Evolutionary conservation across 2,888 invertebrate species (phyloP).

Genomic region (Heliconius ethilla): DNA sequence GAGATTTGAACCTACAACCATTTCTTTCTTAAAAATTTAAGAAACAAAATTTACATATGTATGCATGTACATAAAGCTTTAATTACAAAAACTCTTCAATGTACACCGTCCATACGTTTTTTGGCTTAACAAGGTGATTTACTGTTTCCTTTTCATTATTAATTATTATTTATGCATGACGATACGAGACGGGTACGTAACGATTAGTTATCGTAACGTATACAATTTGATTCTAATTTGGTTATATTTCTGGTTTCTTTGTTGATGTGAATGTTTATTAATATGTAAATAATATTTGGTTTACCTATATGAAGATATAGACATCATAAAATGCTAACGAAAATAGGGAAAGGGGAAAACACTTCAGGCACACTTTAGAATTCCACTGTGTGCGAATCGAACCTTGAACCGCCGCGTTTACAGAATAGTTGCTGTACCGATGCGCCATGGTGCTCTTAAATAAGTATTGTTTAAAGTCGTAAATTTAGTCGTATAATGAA

Average conservation of each 20-base stretch:
- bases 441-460: background rate
- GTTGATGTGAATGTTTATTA: too few relatives aligned
- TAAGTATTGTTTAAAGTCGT: background rate
- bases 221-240: constrained; percentile 3
- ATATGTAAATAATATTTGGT: too few relatives aligned
- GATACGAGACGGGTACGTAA: constrained; percentile 37
- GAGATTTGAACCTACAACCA: background rate
- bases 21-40: background rate
- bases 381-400: background rate
- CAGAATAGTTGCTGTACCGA: background rate
- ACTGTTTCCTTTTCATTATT: constrained; percentile 63
- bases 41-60: background rate
- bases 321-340: too few relatives aligned
- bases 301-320: too few relatives aligned
- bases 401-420: background rate
- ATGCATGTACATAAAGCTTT: constrained; percentile 4
- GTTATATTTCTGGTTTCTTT: too few relatives aligned
- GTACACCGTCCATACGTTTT: constrained; percentile 49
- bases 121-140: constrained; percentile 62
- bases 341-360: too few relatives aligned
- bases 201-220: background rate
- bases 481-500: constrained; percentile 24
- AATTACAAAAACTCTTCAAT: constrained; percentile 15
- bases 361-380: background rate
- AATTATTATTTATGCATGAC: constrained; percentile 11